Evolutionary conservation across 1,140 invertebrate genomes (phyloP), one percentile per base, ranked within the genome.

Genomic region (Lutraria rhynchaena): DNA sequence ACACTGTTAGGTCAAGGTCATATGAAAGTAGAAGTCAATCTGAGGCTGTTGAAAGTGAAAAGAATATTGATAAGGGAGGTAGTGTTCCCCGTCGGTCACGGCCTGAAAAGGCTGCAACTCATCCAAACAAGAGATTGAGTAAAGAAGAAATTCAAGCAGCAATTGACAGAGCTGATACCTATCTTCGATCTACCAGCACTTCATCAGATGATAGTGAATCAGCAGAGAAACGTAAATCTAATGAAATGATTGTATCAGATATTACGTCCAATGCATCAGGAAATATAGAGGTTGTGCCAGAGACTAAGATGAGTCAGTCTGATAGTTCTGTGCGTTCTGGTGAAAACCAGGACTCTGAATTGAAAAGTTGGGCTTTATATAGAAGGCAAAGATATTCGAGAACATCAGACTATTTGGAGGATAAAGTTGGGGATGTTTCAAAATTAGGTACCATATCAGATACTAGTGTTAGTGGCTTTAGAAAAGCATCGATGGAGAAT

Each of bases 141-240:
- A 82, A 83, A 63, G 87, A 89, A 31, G 89, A 90, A 70, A 88
- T 90, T 49, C 85, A 89, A 53, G 85, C 86, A 44, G 89, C 89
- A 27, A 61, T 90, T 24, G 85, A 87, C 35, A 82, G 82, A 65
- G 89, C 89, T 24, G 88, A 90, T 73, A 84, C 73, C n/a, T 90
- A 90, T 73, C 65, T 81, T 44, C 41, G 29, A 55, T 46, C 58
- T 31, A 70, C 53, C 4, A 71, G 53, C 31, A 60, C 53, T 2
- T 61, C 67, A 15, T 51, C 46, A 0, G 74, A 77, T n/a, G 46
- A 77, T 51, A 22, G 60, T 53, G 57, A 60, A 29, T 61, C 60
- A 9, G 24, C 41, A 5, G 73, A 76, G 33, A 53, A 51, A 41
- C 37, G 53, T 35, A 13, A 19, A 9, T 70, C 67, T 70, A 33